Evolutionary conservation across 2,113 vertebrate species (phyloP).

Genomic region (Cyprinodon brontotheroides): DNA sequence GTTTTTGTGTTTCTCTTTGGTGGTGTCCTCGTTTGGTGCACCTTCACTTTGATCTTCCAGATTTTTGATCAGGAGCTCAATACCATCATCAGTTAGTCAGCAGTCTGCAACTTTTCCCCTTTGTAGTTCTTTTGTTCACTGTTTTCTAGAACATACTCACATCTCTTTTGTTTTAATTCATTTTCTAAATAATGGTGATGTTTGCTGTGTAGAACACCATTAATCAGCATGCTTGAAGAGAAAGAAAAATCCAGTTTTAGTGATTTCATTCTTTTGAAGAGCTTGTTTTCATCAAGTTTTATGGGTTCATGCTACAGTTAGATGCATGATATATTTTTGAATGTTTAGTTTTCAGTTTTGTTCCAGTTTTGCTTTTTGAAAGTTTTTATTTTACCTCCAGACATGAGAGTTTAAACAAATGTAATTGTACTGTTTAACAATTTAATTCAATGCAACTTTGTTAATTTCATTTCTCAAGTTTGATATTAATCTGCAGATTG

Average conservation of each 20-base stretch:
- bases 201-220: conserved; percentile 20
- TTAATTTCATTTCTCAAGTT: not conserved
- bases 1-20: conserved; percentile 11
- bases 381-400: conserved; percentile 61
- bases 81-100: conserved; percentile 18
- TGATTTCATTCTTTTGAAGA: conserved; percentile 13
- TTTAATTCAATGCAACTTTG: not conserved
- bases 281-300: conserved; percentile 28
- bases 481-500: conserved; percentile 2
- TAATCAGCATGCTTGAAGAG: conserved; percentile 45
- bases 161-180: conserved; percentile 18
- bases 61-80: conserved; percentile 35
- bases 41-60: conserved; percentile 41
- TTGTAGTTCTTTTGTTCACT: conserved; percentile 35
- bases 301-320: conserved; percentile 29
- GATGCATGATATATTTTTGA: conserved; percentile 54
- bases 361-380: conserved; percentile 27
- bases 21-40: conserved; percentile 9
- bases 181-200: conserved; percentile 16
- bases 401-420: conserved; percentile 58
- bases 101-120: conserved; percentile 17
- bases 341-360: conserved; percentile 48
- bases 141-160: conserved; percentile 25
- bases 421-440: conserved; percentile 9
- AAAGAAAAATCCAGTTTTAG: conserved; percentile 17